Conservation (phyloP, 30 jellyfish, hydroid and myxozoan species). For the Aurelia sp. region DNA sequence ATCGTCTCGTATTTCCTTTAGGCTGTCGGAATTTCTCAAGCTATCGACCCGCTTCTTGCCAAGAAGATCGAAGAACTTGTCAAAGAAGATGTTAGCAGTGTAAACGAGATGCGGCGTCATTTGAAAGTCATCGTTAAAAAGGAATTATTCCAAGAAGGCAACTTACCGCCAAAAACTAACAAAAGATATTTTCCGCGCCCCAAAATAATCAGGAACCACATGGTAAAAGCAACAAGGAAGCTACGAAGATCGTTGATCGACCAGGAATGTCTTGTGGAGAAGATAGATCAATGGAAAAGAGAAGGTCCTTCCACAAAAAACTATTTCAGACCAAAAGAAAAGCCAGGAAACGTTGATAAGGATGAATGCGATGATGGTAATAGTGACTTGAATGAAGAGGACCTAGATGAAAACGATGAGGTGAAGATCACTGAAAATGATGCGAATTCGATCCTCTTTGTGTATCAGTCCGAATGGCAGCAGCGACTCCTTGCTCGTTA, state of each 20-base stretch:
- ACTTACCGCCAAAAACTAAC: constrained; percentile 24
- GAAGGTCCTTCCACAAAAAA: constrained; percentile 1
- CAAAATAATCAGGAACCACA: constrained; percentile 17
- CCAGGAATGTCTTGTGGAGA: constrained; percentile 13
- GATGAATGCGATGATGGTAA: neutral
- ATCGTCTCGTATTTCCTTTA: too few species aligned
- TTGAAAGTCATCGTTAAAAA: constrained; percentile 16
- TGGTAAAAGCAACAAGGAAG: neutral
- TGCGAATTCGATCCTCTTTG: neutral
- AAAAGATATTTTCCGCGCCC: constrained; percentile 16
- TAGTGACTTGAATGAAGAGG: neutral
- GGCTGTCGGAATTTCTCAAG: constrained; percentile 37
- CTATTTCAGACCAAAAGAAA: constrained; percentile 19
- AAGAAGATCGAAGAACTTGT: constrained; percentile 17
- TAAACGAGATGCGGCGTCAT: constrained; percentile 52
- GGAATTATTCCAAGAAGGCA: constrained; percentile 5
- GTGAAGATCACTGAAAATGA: neutral
- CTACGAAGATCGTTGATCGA: constrained; percentile 2
- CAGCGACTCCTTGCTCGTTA: neutral
- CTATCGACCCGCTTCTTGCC: constrained; percentile 5
- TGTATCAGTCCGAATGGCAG: neutral
- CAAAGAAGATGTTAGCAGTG: constrained; percentile 26
- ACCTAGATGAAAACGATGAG: neutral
- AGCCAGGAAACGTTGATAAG: neutral
- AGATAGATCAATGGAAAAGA: constrained; percentile 15